phyloP scores from a whole-genome alignment of 2,888 invertebrate genomes.

The Gastrophysa polygoni region DNA sequence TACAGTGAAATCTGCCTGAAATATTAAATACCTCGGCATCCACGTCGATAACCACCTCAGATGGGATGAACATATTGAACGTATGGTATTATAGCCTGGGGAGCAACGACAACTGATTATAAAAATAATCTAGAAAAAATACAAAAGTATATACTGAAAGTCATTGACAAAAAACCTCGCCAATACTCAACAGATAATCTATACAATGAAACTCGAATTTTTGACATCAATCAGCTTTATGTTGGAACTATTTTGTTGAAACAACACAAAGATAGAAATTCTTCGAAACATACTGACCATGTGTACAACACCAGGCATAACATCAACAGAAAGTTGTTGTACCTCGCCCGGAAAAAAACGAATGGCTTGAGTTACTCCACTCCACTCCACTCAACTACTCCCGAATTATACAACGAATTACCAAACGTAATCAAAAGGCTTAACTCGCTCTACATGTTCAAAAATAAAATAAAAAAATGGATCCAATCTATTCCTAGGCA shows the following conservation, averaged over 20 bases:
- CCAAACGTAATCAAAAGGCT: neutral
- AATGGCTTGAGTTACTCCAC: neutral
- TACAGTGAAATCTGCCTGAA: no score
- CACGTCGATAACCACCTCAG: no score
- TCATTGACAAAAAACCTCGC: neutral
- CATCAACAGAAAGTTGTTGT: no score
- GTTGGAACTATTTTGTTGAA: neutral
- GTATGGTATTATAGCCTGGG: no score
- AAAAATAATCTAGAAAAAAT: neutral
- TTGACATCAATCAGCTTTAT: neutral
- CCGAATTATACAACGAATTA: neutral
- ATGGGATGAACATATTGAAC: no score
- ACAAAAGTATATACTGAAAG: neutral
- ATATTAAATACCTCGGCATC: no score
- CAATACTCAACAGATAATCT: neutral
- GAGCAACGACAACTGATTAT: no score
- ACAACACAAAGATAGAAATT: neutral
- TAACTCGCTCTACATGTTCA: neutral
- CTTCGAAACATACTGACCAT: neutral
- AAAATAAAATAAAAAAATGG: neutral
- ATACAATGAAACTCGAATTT: neutral
- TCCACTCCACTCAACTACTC: neutral
- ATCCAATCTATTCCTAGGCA: neutral
- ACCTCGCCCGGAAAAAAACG: neutral
- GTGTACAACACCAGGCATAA: neutral